These are phyloP conservation scores for Blastomussa wellsi DNA, from an alignment of 92 coral and sea anemone genomes.

Conservation along the genomic window DNA sequence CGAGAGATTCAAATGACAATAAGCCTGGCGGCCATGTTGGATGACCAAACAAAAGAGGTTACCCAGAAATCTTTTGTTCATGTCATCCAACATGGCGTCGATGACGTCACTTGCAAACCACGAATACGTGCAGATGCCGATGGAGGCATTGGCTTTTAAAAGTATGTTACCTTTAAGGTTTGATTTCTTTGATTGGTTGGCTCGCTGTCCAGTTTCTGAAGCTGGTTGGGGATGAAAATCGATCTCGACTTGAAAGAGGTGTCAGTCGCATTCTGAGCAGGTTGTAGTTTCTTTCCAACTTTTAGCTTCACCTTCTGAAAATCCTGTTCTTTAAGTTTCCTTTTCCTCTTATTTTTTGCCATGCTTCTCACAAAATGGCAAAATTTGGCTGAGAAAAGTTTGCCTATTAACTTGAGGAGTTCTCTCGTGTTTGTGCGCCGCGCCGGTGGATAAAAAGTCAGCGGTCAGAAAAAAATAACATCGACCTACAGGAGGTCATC, in stretches of 20 bases:
- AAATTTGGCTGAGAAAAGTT: neutral
- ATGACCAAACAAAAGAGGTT: no score
- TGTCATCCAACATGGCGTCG: no score
- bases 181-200: slow-evolving; percentile 81
- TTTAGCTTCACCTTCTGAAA: slow-evolving; percentile 93
- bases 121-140: no score
- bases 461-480: no score
- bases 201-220: slow-evolving; percentile 52
- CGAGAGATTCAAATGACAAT: no score
- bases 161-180: slow-evolving; percentile 66
- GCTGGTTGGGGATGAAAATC: slow-evolving; percentile 75
- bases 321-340: slow-evolving; percentile 84
- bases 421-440: slow-evolving; percentile 2
- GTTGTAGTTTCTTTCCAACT: slow-evolving; percentile 87
- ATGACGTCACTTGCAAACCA: no score
- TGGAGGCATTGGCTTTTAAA: neutral
- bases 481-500: no score
- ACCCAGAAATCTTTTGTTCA: no score
- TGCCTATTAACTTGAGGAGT: neutral
- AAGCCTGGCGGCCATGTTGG: no score
- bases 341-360: slow-evolving; percentile 91
- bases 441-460: no score
- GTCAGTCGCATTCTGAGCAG: slow-evolving; percentile 82
- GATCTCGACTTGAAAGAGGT: slow-evolving; percentile 85
- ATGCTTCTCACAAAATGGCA: slow-evolving; percentile 24